Evolutionary conservation across 2,888 invertebrate genomes (phyloP), one percentile per base, ranked within the genome.

Genomic region (Syrphus vitripennis): DNA sequence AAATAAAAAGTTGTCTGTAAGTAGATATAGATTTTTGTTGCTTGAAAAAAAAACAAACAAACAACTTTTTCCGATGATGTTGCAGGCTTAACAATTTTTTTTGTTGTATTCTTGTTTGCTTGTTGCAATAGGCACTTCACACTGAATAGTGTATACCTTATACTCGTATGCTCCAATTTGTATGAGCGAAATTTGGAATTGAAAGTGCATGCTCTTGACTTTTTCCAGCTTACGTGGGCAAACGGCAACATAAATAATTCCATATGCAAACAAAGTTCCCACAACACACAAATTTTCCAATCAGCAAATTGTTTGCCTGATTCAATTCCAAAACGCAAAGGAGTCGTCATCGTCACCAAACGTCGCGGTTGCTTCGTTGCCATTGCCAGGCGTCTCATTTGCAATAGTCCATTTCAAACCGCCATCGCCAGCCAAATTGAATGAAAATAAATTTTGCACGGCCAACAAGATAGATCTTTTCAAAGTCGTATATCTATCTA

Each of bases 331-430:
- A 89, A 86, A 88, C 80, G 76, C 72, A 75, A 59, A 71, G 72
- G 70, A 71, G 53, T 55, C 55, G 69, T 55, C 77, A 78, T 71
- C 77, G 89, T 88, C 89, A 89, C 88, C 88, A 26, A 45, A n/a
- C 6, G 55, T 7, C n/a, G 37, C 12, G 34, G 31, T 40, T 78
- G 42, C n/a, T n/a, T 37, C 7, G 31, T 55, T 19, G 55, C 6
- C 42, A 21, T 48, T 34, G 19, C 14, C 24, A 14, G 6, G 1
- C 21, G 42, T 42, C 42, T n/a, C n/a, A n/a, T n/a, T n/a, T n/a
- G 42, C 24, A 40, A 29, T 9, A 29, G 26, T 7, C 53, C 29
- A 29, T 2, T 21, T 26, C 16, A 10, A 21, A 2, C 21, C 3
- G 12, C 21, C n/a, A n/a, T n/a, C 0, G 50, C 19, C 24, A 67